These are phyloP conservation scores for Carlito syrichta DNA, from an alignment of 2,113 vertebrate genomes.

Conservation along the genomic window DNA sequence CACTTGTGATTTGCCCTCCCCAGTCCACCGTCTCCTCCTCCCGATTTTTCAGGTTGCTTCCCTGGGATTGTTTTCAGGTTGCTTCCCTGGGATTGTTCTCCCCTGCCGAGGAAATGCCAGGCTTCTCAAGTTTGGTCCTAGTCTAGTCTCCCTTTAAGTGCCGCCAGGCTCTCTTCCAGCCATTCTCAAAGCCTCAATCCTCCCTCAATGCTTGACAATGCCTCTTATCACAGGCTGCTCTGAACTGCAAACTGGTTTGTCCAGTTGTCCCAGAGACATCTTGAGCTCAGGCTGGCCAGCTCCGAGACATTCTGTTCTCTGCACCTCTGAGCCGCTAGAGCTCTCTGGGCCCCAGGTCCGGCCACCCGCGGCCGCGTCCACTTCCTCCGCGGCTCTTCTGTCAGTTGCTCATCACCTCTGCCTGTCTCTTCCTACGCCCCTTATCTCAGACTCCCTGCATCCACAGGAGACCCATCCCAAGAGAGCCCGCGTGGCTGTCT, in stretches of 20 bases:
- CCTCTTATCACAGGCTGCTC: conserved; percentile 10
- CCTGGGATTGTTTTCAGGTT: background rate
- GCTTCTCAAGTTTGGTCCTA: background rate
- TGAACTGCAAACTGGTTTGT: conserved; percentile 44
- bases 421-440: background rate
- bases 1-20: background rate
- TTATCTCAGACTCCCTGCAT: background rate
- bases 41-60: background rate
- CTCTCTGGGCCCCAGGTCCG: background rate
- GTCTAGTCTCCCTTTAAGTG: background rate
- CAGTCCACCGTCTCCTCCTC: background rate
- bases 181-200: conserved; percentile 16
- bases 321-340: background rate
- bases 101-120: background rate
- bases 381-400: too few species aligned
- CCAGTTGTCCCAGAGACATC: conserved; percentile 6
- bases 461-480: too few species aligned
- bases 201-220: background rate
- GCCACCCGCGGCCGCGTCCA: background rate
- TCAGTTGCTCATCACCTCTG: background rate
- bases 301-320: background rate
- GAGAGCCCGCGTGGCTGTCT: too few species aligned
- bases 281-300: background rate
- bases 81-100: background rate
- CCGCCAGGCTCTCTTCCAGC: background rate